A percentile compares a stretch with the other conserved stretches of the same genome.
phyloP scores from a whole-genome alignment of 2,797 vertebrate species.

The Enteromius argenteus region DNA sequence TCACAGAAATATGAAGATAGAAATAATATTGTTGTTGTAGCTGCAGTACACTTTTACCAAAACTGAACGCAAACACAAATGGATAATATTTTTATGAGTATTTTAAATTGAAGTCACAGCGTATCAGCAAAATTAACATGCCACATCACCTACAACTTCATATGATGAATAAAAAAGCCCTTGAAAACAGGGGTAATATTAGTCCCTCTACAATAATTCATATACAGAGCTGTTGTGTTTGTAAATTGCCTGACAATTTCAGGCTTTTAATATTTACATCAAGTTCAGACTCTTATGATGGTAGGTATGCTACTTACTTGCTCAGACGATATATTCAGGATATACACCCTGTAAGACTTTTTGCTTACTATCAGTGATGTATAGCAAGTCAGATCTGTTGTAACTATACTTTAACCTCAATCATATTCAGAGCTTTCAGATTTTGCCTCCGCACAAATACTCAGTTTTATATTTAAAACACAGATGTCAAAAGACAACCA shows the following conservation, averaged over 20 bases:
- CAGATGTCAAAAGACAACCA: background rate
- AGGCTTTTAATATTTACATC: background rate
- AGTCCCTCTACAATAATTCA: background rate
- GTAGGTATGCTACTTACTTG: slow-evolving; percentile 1
- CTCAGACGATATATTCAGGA: background rate
- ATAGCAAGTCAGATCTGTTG: background rate
- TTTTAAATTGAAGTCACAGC: background rate
- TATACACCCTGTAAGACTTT: background rate
- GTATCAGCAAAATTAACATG: background rate
- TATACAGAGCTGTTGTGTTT: background rate
- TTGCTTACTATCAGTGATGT: background rate
- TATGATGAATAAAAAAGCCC: background rate
- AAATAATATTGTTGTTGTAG: background rate
- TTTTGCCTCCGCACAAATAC: background rate
- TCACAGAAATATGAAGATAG: background rate
- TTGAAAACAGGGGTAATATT: background rate
- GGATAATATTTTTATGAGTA: background rate
- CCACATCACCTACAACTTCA: background rate
- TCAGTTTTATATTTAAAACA: background rate
- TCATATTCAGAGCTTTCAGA: background rate
- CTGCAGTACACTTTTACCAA: background rate
- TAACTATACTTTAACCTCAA: background rate
- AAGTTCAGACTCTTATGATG: background rate
- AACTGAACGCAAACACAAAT: background rate
- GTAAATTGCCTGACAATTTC: background rate